phyloP scores from a whole-genome alignment of 2,113 vertebrate genomes.

The Cromileptes altivelis region DNA sequence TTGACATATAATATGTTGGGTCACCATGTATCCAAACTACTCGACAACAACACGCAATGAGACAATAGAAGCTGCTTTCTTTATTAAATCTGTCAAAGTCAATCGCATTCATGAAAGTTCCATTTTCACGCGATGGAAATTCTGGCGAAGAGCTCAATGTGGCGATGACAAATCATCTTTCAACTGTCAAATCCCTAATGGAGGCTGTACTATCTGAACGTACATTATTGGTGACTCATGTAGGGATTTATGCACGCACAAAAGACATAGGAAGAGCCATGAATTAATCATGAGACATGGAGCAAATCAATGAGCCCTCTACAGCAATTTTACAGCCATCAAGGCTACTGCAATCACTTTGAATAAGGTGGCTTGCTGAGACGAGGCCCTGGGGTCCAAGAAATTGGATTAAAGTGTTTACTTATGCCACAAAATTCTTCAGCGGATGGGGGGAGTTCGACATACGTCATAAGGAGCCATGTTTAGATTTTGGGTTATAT shows the following conservation, averaged over 20 bases:
- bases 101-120: neutral
- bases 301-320: conserved; percentile 63
- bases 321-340: conserved; percentile 69
- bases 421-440: conserved; percentile 61
- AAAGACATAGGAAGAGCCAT: conserved; percentile 58
- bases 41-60: neutral
- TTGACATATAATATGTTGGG: neutral
- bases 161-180: conserved; percentile 38
- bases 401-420: conserved; percentile 82
- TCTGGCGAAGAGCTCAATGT: conserved; percentile 1
- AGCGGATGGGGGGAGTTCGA: conserved; percentile 39
- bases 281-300: conserved; percentile 78
- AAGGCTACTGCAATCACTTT: conserved; percentile 62
- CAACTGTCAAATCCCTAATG: conserved; percentile 46
- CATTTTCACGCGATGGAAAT: neutral
- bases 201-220: conserved; percentile 32
- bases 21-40: conserved; percentile 3
- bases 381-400: conserved; percentile 60
- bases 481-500: conserved; percentile 59
- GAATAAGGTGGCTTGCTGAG: conserved; percentile 73
- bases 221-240: conserved; percentile 68
- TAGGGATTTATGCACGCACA: conserved; percentile 52
- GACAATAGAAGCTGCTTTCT: conserved; percentile 17
- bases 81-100: conserved; percentile 14
- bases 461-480: conserved; percentile 66